Evolutionary conservation across 2,888 invertebrate genomes (phyloP).

Genomic region (Rhaphigaster nebulosa): DNA sequence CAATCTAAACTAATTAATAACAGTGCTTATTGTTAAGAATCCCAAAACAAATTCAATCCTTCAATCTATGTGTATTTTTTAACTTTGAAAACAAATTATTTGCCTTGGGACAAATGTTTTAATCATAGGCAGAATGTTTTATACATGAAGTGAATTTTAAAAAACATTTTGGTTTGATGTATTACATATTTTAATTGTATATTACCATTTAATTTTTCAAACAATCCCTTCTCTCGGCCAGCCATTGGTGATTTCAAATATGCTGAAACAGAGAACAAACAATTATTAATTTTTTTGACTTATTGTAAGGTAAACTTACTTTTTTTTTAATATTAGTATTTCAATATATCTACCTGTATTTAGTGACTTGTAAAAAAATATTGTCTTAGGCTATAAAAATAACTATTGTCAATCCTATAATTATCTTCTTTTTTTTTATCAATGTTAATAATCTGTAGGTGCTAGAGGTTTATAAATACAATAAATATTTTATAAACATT

Average conservation of each 20-base stretch:
- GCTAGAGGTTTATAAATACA: not conserved
- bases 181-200: not conserved
- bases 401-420: not conserved
- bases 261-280: constrained; percentile 58
- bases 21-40: no score
- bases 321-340: not conserved
- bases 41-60: not conserved
- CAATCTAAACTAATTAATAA: no score
- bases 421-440: not conserved
- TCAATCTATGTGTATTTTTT: not conserved
- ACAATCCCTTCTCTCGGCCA: constrained; percentile 62
- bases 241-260: constrained; percentile 61
- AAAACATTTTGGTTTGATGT: no score
- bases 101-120: not conserved
- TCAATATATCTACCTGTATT: not conserved
- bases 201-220: constrained; percentile 63
- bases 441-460: not conserved
- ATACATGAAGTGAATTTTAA: not conserved
- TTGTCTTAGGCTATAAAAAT: no score
- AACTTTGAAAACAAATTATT: not conserved
- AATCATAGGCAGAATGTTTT: not conserved
- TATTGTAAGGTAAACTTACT: not conserved
- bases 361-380: no score
- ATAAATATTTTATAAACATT: not conserved
- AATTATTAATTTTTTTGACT: not conserved